Evolutionary conservation across 2,797 vertebrate genomes (phyloP).

Genomic region (Antrozous pallidus): DNA sequence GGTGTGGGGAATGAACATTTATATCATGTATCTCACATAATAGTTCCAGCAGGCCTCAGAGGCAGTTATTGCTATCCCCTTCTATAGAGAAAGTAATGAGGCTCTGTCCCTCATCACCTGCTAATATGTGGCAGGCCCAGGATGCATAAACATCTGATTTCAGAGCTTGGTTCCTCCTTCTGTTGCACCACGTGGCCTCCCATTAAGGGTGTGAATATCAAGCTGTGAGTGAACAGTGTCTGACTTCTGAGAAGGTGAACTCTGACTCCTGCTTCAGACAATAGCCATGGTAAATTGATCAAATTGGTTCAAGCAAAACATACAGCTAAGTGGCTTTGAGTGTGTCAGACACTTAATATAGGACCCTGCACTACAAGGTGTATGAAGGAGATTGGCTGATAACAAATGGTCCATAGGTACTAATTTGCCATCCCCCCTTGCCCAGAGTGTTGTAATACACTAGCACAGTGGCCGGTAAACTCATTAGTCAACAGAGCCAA

Average conservation of each 20-base stretch:
- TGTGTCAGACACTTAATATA: neutral
- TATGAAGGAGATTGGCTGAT: neutral
- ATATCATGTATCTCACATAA: neutral
- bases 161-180: neutral
- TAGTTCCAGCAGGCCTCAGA: neutral
- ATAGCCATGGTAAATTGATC: neutral
- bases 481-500: no score
- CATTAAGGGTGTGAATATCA: neutral
- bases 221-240: neutral
- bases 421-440: neutral
- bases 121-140: neutral
- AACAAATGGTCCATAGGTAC: neutral
- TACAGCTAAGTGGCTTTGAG: neutral
- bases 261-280: neutral
- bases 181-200: neutral
- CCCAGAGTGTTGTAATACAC: neutral
- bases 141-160: neutral
- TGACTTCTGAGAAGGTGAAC: neutral
- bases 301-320: neutral
- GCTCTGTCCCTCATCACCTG: neutral
- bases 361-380: rapidly evolving
- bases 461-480: no score
- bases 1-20: neutral
- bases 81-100: neutral
- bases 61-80: neutral